Percentiles rank a stretch among this genome's conserved stretches.
These are phyloP conservation scores for Etheostoma nigrum DNA, from an alignment of 2,797 vertebrate species.

Conservation along the genomic window DNA sequence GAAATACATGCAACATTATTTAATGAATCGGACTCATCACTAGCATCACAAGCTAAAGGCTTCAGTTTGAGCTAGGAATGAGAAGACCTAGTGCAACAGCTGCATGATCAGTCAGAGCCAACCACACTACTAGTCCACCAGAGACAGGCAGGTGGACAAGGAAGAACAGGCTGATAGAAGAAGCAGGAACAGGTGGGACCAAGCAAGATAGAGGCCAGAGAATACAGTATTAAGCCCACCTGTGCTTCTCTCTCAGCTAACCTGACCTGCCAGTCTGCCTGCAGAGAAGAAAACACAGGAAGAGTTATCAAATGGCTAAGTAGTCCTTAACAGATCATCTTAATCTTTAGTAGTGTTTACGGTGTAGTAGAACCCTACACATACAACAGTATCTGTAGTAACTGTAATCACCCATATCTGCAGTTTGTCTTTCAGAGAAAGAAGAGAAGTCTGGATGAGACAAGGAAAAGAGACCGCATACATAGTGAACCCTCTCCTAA, in stretches of 20 bases:
- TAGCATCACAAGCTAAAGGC: no score
- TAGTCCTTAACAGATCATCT: no score
- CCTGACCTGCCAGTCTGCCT: not conserved
- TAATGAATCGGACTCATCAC: no score
- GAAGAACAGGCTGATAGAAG: not conserved
- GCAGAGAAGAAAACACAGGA: not conserved
- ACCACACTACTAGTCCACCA: not conserved
- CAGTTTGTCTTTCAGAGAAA: no score
- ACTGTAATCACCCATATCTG: no score
- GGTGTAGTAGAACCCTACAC: not conserved
- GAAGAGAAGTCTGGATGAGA: not conserved
- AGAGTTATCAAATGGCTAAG: no score
- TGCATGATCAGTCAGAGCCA: not conserved
- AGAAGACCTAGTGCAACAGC: not conserved
- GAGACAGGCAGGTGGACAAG: not conserved
- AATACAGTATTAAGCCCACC: not conserved
- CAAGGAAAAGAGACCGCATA: not conserved
- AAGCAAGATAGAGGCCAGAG: no score
- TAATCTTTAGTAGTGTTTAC: not conserved
- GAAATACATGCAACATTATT: no score
- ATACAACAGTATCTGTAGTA: not conserved
- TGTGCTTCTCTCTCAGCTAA: not conserved
- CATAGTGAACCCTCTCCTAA: not conserved
- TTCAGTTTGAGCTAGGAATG: no score
- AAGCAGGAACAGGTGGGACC: not conserved